phyloP scores from a whole-genome alignment of 2,797 vertebrate genomes.

The Lophura swinhoii region DNA sequence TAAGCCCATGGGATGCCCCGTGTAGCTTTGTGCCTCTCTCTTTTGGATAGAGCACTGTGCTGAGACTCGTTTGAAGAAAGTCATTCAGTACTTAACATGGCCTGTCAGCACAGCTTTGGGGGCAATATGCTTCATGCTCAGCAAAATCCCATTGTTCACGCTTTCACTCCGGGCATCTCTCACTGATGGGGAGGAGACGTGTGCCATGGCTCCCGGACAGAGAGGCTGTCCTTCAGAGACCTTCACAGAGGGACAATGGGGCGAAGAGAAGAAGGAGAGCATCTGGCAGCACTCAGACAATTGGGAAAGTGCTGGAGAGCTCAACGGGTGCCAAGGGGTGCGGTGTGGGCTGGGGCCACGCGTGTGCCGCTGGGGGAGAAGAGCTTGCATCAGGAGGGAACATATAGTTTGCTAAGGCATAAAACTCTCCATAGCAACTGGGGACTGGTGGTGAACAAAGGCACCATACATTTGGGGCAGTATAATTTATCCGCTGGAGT shows the following conservation, averaged over 20 bases:
- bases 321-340: neutral
- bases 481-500: neutral
- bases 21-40: conserved; percentile 31
- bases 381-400: conserved; percentile 42
- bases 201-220: conserved; percentile 46
- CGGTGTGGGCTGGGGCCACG: conserved; percentile 4
- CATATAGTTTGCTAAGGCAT: conserved; percentile 52
- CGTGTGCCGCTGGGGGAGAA: neutral
- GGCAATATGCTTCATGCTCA: conserved; percentile 43
- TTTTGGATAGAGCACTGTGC: neutral
- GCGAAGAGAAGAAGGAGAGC: conserved; percentile 32
- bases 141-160: conserved; percentile 66
- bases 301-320: conserved; percentile 21
- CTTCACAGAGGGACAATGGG: conserved; percentile 1
- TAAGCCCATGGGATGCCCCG: neutral
- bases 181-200: conserved; percentile 61
- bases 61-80: conserved; percentile 50
- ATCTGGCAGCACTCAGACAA: conserved; percentile 49
- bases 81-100: conserved; percentile 47
- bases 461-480: conserved; percentile 4
- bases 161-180: conserved; percentile 31
- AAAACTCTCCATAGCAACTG: conserved; percentile 69
- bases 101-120: conserved; percentile 55
- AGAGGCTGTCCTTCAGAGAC: neutral
- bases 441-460: conserved; percentile 39